A percentile compares a stretch with the other conserved stretches of the same genome.
Conservation (phyloP, 2,797 vertebrate genomes). For the Arctocebus calabarensis region DNA sequence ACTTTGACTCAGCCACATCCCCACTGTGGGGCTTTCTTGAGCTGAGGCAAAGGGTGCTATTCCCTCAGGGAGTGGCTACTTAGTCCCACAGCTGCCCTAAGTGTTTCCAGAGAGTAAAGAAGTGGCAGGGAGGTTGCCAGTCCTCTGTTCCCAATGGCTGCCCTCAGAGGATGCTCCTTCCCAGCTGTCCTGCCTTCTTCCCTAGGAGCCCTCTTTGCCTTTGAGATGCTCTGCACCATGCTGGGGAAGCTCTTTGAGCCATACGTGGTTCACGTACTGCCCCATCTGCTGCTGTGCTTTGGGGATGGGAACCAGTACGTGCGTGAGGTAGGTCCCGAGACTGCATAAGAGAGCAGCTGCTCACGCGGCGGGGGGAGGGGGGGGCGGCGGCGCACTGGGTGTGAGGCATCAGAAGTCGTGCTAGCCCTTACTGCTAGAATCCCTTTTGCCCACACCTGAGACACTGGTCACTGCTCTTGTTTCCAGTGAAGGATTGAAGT, state of each 20-base stretch:
- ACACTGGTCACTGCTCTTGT: neutral
- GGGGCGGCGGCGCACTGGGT: rapidly evolving
- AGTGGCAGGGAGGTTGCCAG: neutral
- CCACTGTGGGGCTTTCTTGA: neutral
- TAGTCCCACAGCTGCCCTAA: neutral
- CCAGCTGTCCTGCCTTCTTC: neutral
- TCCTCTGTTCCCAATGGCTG: neutral
- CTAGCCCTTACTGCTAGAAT: neutral
- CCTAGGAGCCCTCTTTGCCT: constrained; percentile 97
- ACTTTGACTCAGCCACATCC: neutral
- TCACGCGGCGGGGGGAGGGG: no score
- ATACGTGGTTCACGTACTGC: constrained; percentile 97
- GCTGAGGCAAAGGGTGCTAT: neutral
- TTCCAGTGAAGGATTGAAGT: neutral
- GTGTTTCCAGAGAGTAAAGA: neutral
- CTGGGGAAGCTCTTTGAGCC: constrained; percentile 99
- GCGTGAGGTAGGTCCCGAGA: constrained; percentile 92
- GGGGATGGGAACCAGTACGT: constrained; percentile 99
- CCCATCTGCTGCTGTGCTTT: constrained; percentile 97
- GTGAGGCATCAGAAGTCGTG: neutral
- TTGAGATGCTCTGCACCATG: constrained; percentile 99
- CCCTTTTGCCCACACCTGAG: neutral
- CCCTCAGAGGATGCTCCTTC: neutral
- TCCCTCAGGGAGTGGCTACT: neutral
- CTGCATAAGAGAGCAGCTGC: rapidly evolving